These are phyloP conservation scores for Channa striata DNA, from an alignment of 2,797 vertebrate species.

Conservation along the genomic window DNA sequence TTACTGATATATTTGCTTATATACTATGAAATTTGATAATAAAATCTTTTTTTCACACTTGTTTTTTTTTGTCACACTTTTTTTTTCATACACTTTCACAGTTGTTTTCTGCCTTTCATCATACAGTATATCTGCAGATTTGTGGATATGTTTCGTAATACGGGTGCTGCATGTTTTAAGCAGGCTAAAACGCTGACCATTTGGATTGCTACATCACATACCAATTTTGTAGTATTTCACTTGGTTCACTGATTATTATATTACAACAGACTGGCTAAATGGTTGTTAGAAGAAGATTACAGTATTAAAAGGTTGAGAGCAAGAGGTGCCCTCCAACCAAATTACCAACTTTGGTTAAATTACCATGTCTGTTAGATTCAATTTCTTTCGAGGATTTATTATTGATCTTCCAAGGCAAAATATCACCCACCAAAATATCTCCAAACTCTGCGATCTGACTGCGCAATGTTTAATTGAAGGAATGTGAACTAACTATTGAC, in stretches of 20 bases:
- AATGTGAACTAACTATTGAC: slow-evolving; percentile 41
- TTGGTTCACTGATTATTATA: slow-evolving; percentile 36
- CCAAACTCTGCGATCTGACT: slow-evolving; percentile 11
- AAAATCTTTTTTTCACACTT: neutral
- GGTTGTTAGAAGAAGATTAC: slow-evolving; percentile 36
- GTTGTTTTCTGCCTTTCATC: slow-evolving; percentile 11
- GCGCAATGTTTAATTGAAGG: slow-evolving; percentile 37
- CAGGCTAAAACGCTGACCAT: slow-evolving; percentile 6
- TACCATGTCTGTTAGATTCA: slow-evolving; percentile 51
- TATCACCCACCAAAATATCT: slow-evolving; percentile 37
- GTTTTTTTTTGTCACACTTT: neutral
- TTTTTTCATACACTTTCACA: neutral
- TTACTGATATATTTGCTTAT: slow-evolving; percentile 22
- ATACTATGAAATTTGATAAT: slow-evolving; percentile 17
- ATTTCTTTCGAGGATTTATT: slow-evolving; percentile 49
- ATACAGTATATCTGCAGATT: slow-evolving; percentile 9
- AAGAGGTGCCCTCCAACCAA: slow-evolving; percentile 38
- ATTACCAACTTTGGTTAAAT: slow-evolving; percentile 58
- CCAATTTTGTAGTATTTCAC: slow-evolving; percentile 20
- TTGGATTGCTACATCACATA: slow-evolving; percentile 8
- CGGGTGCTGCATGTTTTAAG: slow-evolving; percentile 24
- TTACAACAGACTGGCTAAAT: slow-evolving; percentile 34
- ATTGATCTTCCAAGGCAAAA: slow-evolving; percentile 52
- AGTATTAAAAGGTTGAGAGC: slow-evolving; percentile 52
- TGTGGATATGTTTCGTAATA: neutral